Conservation (phyloP, 2,888 invertebrate species). For the Drosophila gaucha region DNA sequence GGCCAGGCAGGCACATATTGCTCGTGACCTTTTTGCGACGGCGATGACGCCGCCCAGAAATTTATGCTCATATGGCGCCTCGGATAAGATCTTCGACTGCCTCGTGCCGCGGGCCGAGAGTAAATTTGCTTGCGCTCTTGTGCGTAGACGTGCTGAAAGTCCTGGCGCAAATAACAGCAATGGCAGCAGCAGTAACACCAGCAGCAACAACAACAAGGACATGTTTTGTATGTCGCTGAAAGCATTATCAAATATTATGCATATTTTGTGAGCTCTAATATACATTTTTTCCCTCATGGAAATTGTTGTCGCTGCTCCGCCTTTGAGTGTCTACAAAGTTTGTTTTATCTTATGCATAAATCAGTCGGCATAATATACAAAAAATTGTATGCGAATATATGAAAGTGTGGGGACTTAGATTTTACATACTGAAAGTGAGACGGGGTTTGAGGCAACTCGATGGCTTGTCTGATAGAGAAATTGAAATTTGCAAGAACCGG, state of each 20-base stretch:
- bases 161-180: conserved; percentile 39
- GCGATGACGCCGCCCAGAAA: conserved; percentile 46
- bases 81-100: conserved; percentile 68
- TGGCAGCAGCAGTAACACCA: conserved; percentile 32
- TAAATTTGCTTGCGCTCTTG: conserved; percentile 42
- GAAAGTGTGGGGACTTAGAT: conserved; percentile 35
- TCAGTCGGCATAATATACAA: conserved; percentile 72
- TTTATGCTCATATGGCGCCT: conserved; percentile 78
- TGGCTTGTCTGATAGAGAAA: conserved; percentile 51
- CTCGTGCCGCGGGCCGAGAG: conserved; percentile 49
- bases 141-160: conserved; percentile 69
- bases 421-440: conserved; percentile 25
- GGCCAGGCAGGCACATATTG: conserved; percentile 51
- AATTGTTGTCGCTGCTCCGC: conserved; percentile 47
- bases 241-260: conserved; percentile 81
- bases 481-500: conserved; percentile 38
- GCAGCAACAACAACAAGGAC: conserved; percentile 51
- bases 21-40: conserved; percentile 59
- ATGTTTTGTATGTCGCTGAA: conserved; percentile 64
- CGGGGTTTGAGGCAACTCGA: conserved; percentile 28
- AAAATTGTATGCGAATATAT: conserved; percentile 48
- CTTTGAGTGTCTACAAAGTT: conserved; percentile 76
- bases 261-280: conserved; percentile 74
- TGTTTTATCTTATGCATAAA: conserved; percentile 77
- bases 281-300: conserved; percentile 51